phyloP scores from a whole-genome alignment of 2,113 vertebrate genomes.

The Astatoreochromis straeleni region DNA sequence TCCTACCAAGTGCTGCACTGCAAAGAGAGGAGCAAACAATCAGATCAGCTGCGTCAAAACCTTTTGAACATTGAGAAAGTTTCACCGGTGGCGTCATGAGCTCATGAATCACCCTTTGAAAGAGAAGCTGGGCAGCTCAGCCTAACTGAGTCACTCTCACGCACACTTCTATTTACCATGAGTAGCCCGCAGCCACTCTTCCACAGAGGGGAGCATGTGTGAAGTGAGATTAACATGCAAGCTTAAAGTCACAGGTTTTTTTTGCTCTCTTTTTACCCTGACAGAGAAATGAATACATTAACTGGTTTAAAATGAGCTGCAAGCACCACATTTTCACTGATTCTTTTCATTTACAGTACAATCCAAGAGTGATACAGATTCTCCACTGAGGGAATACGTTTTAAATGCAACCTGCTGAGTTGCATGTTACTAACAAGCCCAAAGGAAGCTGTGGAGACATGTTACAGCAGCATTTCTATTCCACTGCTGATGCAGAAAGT shows the following conservation, averaged over 20 bases:
- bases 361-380: background rate
- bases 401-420: background rate
- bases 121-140: background rate
- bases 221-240: background rate
- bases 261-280: background rate
- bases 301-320: background rate
- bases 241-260: background rate
- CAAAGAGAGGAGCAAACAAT: background rate
- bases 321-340: background rate
- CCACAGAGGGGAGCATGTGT: background rate
- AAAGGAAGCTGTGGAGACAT: background rate
- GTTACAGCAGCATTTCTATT: background rate
- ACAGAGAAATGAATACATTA: background rate
- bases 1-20: constrained; percentile 66
- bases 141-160: background rate
- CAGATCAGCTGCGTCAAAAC: background rate
- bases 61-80: background rate
- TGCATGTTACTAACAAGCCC: background rate
- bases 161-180: background rate
- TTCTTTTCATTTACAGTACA: background rate
- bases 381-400: background rate
- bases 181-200: background rate
- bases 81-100: background rate
- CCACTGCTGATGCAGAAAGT: background rate
- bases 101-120: background rate